Conservation (phyloP, 92 coral and sea anemone species). For the Paramuricea clavata region DNA sequence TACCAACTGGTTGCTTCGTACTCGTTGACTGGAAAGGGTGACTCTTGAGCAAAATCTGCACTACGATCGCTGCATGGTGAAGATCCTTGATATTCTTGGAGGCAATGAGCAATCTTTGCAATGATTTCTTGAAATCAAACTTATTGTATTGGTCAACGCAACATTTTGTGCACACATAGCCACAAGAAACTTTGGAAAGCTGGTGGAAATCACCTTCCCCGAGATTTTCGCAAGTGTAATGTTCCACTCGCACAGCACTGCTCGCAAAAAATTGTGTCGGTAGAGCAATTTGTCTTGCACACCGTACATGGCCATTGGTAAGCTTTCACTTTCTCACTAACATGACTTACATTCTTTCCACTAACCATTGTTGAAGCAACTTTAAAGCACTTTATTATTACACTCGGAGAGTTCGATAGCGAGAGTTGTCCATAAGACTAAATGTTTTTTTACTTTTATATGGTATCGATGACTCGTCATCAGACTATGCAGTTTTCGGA, state of each 20-base stretch:
- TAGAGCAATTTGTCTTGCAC: not conserved
- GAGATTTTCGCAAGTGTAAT: not conserved
- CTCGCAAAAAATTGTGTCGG: not conserved
- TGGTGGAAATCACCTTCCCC: not conserved
- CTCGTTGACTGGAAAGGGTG: not conserved
- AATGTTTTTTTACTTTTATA: too few species aligned
- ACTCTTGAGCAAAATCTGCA: not conserved
- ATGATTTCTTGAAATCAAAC: not conserved
- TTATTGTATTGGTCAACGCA: not conserved
- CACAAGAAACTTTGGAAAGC: constrained; percentile 13
- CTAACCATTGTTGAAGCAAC: not conserved
- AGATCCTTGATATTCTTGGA: not conserved
- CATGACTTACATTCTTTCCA: not conserved
- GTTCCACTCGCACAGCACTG: not conserved
- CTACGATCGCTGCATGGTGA: constrained; percentile 6
- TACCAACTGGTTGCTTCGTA: not conserved
- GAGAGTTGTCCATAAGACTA: not conserved
- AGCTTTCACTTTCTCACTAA: too few species aligned
- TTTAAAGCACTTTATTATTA: too few species aligned
- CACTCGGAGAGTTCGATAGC: not conserved
- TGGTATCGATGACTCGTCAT: too few species aligned
- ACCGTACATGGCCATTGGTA: not conserved
- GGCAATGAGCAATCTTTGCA: not conserved
- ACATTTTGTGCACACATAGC: not conserved
- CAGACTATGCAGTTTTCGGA: too few species aligned